Evolutionary conservation across 2,113 vertebrate species (phyloP), one percentile per base, ranked within the genome.

Genomic region (Menidia beryllina): DNA sequence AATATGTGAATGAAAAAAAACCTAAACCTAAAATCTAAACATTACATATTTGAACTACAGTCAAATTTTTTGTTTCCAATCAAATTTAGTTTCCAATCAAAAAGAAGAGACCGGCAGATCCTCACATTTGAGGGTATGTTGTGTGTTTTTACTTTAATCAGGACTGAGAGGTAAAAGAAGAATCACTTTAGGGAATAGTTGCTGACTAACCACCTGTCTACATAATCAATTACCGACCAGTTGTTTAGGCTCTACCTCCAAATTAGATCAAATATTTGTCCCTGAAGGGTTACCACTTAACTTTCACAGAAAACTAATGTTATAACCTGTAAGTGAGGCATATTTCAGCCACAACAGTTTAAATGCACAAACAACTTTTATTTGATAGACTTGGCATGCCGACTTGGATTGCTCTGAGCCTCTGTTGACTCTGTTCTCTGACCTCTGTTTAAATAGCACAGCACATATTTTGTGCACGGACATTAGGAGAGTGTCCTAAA

Each of bases 401-500:
- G 7, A 17, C n/a, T 45, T 45, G n/a, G n/a, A n/a, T n/a, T n/a
- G n/a, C n/a, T n/a, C n/a, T n/a, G n/a, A 30, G 41, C 41, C 7
- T 17, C 6, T 43, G 15, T 43, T 14, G 15, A 19, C 2, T 2
- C 1, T 14, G 14, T 43, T 15, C 41, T 17, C n/a, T n/a, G n/a
- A 15, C 14, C 41, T 43, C 17, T 43, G 15, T 43, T 4, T 30
- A 30, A 30, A 30, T 30, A 30, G 41, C 41, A 43, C 41, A 43
- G 5, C n/a, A n/a, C n/a, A n/a, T 9, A 45, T 82, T 88, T 82
- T 88, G 86, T 60, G 85, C 88, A 81, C 71, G 73, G 83, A 88
- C 80, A 84, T 88, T 87, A 89, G 60, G 26, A 72, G 75, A 61
- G 76, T 1, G 15, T 61, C 53, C 13, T 7, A 77, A 88, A 87